A percentile compares a stretch with the other conserved stretches of the same genome.
Evolutionary conservation across 2,113 vertebrate species (phyloP).

Genomic region (Balaeniceps rex): DNA sequence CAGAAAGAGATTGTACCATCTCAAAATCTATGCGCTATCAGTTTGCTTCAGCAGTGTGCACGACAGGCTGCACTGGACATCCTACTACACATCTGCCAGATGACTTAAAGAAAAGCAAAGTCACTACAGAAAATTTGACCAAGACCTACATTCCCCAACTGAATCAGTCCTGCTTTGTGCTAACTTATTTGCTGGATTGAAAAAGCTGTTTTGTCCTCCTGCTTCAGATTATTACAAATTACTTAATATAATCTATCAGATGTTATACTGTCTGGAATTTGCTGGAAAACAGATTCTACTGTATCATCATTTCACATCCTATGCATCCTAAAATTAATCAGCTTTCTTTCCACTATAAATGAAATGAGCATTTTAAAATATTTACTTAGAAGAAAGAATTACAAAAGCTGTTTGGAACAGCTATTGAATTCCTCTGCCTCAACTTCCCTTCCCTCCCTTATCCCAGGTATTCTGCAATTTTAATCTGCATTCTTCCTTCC

Average conservation of each 20-base stretch:
- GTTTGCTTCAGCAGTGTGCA: not conserved
- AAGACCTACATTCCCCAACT: fast-evolving
- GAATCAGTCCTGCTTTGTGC: not conserved
- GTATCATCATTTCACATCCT: not conserved
- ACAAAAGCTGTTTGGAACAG: not conserved
- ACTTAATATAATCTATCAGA: not conserved
- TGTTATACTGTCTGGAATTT: not conserved
- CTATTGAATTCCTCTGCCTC: not conserved
- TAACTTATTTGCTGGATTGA: not conserved
- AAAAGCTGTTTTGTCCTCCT: not conserved
- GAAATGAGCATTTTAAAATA: not conserved
- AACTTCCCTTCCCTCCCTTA: not conserved
- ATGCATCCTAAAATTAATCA: not conserved
- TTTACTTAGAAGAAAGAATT: not conserved
- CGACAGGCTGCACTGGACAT: not conserved
- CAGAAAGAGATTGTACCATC: not conserved
- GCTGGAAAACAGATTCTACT: not conserved
- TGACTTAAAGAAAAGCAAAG: not conserved
- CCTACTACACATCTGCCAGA: not conserved
- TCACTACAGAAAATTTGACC: not conserved
- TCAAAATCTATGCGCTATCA: not conserved
- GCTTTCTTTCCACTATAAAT: not conserved
- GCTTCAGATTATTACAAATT: not conserved
- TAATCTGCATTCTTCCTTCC: not conserved
- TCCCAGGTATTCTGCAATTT: not conserved